Base-by-base conservation (phyloP, 1,140 invertebrate species). In the Oncopeltus fasciatus region DNA sequence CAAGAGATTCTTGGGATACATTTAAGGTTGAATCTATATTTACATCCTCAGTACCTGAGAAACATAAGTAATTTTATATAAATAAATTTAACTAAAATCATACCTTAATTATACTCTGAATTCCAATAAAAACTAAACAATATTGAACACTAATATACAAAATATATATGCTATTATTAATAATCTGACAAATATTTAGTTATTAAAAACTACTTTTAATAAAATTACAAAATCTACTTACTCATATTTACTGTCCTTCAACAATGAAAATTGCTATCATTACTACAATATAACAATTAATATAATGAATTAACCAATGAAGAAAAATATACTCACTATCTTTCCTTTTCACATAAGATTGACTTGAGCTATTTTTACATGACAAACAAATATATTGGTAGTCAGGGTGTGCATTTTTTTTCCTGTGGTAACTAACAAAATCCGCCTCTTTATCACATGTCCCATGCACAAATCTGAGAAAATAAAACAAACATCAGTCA, bases 361-460 rank as follows among this genome's bases (percentile, higher is more conserved):
- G 64, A 64, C 74, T 74, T 66, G 80, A 77, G 43, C 77, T 72
- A 66, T 74, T 81, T 75, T 91, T 91, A 73, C 94, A 97, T 58
- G 86, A 81, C 3, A 83, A 79, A 74, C 94, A 97, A 58, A 86
- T 76, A 74, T 96, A 96, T 68, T 95, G 89, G 72, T 92, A 92
- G 60, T 87, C 81, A 0, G 87, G 85, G 69, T 90, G 86, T 24
- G 78, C 73, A 69, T 91, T 88, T 70, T 87, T 89, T 66, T 84
- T 86, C 60, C 83, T 80, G 64, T 88, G 83, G 70, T 92, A 88
- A 20, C 83, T 81, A 26, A 76, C 71, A 21, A 88, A 77, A 71
- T 95, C 91, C 11, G 92, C 89, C 65, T 91, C 88, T 9, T 85
- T 80, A 76, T 96, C 94, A 76, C 94, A 98, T 49, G 85, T 86